A percentile compares a stretch with the other conserved stretches of the same genome.
Evolutionary conservation across 2,888 invertebrate species (phyloP).

Genomic region (Arge pagana): DNA sequence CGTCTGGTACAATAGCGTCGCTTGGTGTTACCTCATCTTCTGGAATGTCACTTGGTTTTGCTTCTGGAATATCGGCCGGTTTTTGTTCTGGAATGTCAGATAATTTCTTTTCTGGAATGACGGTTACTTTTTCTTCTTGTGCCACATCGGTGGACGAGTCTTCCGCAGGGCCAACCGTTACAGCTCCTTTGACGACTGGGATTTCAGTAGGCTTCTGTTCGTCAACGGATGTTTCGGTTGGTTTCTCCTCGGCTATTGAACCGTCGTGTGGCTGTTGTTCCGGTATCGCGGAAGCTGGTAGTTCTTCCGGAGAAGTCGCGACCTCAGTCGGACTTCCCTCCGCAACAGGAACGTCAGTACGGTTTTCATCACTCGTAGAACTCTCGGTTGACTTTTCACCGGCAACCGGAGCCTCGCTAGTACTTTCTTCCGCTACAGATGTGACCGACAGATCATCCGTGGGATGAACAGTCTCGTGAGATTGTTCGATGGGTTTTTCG

Average conservation of each 20-base stretch:
- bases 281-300: constrained; percentile 14
- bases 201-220: constrained; percentile 13
- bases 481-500: constrained; percentile 13
- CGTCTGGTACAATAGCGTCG: constrained; percentile 1
- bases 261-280: constrained; percentile 23
- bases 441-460: constrained; percentile 9
- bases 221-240: constrained; percentile 23
- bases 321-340: constrained; percentile 29
- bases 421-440: constrained; percentile 26
- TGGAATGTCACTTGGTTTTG: constrained; percentile 30
- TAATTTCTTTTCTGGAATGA: not conserved
- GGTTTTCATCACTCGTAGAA: constrained; percentile 19
- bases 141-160: constrained; percentile 25
- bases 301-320: constrained; percentile 25
- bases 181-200: constrained; percentile 14
- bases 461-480: constrained; percentile 3
- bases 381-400: constrained; percentile 30
- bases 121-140: no score
- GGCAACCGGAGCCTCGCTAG: constrained; percentile 21
- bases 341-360: constrained; percentile 25
- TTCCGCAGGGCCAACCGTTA: constrained; percentile 25
- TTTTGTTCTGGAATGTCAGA: constrained; percentile 16
- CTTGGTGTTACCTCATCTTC: constrained; percentile 47
- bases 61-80: constrained; percentile 31
- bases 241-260: constrained; percentile 12